These are phyloP conservation scores for Oegoconia quadripuncta DNA, from an alignment of 2,888 invertebrate species.

Conservation along the genomic window DNA sequence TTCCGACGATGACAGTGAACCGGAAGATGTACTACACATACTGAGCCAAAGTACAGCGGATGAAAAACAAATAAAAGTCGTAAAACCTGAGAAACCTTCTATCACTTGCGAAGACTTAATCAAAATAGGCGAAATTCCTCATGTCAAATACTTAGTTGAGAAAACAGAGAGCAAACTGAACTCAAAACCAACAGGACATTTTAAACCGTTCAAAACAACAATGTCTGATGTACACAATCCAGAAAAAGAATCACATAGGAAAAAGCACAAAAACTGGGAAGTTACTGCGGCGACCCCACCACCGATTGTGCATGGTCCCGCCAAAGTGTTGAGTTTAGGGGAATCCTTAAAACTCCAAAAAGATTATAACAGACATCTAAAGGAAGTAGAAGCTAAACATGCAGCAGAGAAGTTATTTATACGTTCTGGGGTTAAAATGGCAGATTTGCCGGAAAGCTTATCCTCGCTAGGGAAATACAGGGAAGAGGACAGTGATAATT, in stretches of 20 bases:
- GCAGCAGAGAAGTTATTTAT: slow-evolving; percentile 76
- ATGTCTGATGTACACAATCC: slow-evolving; percentile 75
- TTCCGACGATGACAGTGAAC: slow-evolving; percentile 80
- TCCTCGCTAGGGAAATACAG: slow-evolving; percentile 59
- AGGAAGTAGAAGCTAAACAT: slow-evolving; percentile 74
- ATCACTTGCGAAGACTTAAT: slow-evolving; percentile 73
- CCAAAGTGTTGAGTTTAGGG: slow-evolving; percentile 70
- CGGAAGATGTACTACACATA: slow-evolving; percentile 79
- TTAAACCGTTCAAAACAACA: slow-evolving; percentile 80
- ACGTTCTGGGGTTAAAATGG: slow-evolving; percentile 54
- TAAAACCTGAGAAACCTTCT: slow-evolving; percentile 63
- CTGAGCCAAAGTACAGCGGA: slow-evolving; percentile 73
- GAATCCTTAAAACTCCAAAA: slow-evolving; percentile 79
- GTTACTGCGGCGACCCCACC: slow-evolving; percentile 82
- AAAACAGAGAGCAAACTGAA: slow-evolving; percentile 65
- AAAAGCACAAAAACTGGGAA: slow-evolving; percentile 79
- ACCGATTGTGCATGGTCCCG: slow-evolving; percentile 72
- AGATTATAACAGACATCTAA: slow-evolving; percentile 64
- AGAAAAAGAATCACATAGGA: slow-evolving; percentile 69
- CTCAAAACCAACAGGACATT: slow-evolving; percentile 52
- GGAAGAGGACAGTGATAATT: slow-evolving; percentile 53
- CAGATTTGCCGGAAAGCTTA: slow-evolving; percentile 47
- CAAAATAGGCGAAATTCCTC: slow-evolving; percentile 64
- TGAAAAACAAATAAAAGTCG: slow-evolving; percentile 68
- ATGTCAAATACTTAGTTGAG: slow-evolving; percentile 75